Evolutionary conservation across 1,140 invertebrate genomes (phyloP), one percentile per base, ranked within the genome.

Genomic region (Oncopeltus fasciatus): DNA sequence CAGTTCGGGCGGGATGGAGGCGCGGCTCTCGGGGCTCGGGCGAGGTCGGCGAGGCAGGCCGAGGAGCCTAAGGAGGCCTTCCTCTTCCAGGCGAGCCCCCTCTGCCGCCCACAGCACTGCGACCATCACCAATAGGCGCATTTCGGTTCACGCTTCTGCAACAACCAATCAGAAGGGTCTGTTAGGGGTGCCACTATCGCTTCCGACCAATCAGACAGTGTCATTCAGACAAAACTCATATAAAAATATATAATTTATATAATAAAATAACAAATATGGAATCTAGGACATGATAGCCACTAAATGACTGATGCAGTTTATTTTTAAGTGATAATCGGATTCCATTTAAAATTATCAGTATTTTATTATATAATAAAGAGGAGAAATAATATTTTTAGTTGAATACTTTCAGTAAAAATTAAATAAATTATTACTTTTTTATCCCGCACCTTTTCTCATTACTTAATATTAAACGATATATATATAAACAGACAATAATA

Each of bases 1-100:
- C 79, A 93, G 82, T 58, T 85, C 86, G 67, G 84, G 81, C 33
- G 90, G 90, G 69, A 93, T 81, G 33, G 77, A 72, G 59, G 78
- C 72, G 68, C 80, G 76, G 46, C 70, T 70, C 3, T 18, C 20
- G 14, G 33, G 18, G 31, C 71, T 72, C 60, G 70, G 72, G 63
- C 73, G 75, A 3, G 83, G 82, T 68, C 82, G 76, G 66, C 77
- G 78, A 64, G 80, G 79, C 69, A 92, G 77, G 44, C 88, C 88
- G 69, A 92, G 81, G 70, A 90, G 72, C 66, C 83, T 79, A 63
- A 92, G 77, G 43, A 93, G 76, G 66, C 57, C 24, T 59, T 58
- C 59, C 61, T 62, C 47, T 57, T 44, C 26, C 43, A 46, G 49
- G 28, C 31, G 58, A 26, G 47, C 49, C 38, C 61, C 64, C 58